Evolutionary conservation across 1,140 invertebrate species (phyloP), one percentile per base, ranked within the genome.

Genomic region (Helicoverpa zea): DNA sequence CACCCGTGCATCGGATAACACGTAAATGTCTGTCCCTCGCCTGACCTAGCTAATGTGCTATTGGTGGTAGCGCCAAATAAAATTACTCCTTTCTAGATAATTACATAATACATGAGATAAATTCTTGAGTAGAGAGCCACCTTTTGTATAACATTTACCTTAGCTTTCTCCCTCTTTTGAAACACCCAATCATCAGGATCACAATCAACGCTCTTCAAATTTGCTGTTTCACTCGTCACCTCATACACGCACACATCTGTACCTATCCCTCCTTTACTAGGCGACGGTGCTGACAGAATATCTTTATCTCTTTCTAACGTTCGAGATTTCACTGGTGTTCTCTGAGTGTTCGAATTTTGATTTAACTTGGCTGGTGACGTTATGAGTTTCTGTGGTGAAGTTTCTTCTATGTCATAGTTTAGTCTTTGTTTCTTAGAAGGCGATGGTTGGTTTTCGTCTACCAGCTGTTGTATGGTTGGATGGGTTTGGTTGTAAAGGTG

Each of bases 401-500:
- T 73, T 54, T 68, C 11, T 18, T 49, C 12, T 52, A 77, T 30
- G 23, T 18, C 14, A 23, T 29, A 63, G 35, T 76, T 81, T 49
- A 47, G 30, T 61, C 88, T 89, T 91, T 10, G 79, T 84, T 81
- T 86, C 90, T 95, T 95, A 7, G 88, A 84, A 72, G 90, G 86
- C 16, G 89, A 88, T 59, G 80, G 85, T 16, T 79, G 61, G 4
- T 86, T 83, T 23, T 90, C 87, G 12, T 77, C 64, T 56, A 79
- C 52, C 54, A 81, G 86, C 35, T 84, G 49, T 81, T 92, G 90
- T 59, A 95, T 81, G n/a, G 93, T 72, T 80, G 95, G 95, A 88
- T 95, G 95, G 7, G 93, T 95, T 90, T 95, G 92, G 56, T 94
- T 89, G 81, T 95, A 95, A 11, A 95, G 82, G 76, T 95, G 91